These are phyloP conservation scores for Menidia menidia DNA, from an alignment of 2,797 vertebrate genomes.

Conservation along the genomic window DNA sequence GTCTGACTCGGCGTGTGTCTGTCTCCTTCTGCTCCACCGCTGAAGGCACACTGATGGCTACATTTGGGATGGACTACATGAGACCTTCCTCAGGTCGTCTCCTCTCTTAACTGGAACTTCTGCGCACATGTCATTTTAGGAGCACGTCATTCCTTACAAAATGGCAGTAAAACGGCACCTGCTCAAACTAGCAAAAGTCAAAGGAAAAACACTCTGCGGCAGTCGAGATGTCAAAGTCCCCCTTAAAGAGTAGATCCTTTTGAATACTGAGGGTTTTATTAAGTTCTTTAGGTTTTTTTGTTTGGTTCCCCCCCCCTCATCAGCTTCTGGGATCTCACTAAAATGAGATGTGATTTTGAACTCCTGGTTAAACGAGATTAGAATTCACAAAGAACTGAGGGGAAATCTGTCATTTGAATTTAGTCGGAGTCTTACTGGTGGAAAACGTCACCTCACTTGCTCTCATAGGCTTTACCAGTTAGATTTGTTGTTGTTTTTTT, in stretches of 20 bases:
- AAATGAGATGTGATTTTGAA: background rate
- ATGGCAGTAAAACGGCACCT: constrained; percentile 13
- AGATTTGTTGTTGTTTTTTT: background rate
- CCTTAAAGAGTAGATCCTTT: constrained; percentile 2
- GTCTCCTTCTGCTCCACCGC: constrained; percentile 29
- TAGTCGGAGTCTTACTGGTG: background rate
- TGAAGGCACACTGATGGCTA: constrained; percentile 8
- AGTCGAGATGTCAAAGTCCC: constrained; percentile 27
- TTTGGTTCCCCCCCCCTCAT: background rate
- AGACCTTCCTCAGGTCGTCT: background rate
- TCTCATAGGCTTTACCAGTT: no score
- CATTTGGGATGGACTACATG: background rate
- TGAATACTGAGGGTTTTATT: background rate
- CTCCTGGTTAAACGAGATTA: background rate
- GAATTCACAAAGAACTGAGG: background rate
- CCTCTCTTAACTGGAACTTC: background rate
- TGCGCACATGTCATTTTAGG: background rate
- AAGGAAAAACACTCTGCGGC: constrained; percentile 9
- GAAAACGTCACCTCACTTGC: constrained; percentile 8
- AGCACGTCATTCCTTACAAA: constrained; percentile 20
- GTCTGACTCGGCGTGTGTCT: constrained; percentile 8
- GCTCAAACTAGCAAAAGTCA: constrained; percentile 16
- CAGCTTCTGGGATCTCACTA: background rate
- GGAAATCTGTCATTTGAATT: constrained; percentile 4
- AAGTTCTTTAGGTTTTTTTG: no score